These are phyloP conservation scores for Rhadina sibilatrix DNA, from an alignment of 2,113 vertebrate genomes.

Conservation along the genomic window DNA sequence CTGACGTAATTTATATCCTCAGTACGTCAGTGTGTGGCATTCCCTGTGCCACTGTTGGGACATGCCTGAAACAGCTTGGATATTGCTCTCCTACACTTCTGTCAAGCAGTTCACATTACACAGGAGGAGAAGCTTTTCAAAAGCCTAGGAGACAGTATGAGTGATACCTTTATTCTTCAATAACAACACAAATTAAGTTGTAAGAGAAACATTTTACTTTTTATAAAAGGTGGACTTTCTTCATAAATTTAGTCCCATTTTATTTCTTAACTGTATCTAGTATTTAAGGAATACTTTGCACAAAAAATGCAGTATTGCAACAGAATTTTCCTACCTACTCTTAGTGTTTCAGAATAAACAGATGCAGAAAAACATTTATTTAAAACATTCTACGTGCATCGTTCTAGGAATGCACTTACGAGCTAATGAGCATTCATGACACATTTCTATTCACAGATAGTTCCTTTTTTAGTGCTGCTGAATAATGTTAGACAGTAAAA, in stretches of 20 bases:
- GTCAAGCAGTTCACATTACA: neutral
- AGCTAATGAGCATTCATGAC: neutral
- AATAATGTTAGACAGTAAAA: neutral
- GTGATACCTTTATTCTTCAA: neutral
- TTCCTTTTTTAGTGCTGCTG: neutral
- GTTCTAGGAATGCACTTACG: neutral
- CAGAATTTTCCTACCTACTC: neutral
- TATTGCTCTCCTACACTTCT: neutral
- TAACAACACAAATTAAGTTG: neutral
- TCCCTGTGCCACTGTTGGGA: neutral
- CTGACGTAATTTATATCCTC: neutral
- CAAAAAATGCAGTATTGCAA: accelerated
- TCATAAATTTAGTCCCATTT: neutral
- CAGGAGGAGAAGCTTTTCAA: neutral
- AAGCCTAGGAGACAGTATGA: neutral
- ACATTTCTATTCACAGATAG: neutral
- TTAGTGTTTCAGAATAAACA: neutral
- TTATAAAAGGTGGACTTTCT: neutral
- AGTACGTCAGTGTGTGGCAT: neutral
- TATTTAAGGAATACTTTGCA: neutral
- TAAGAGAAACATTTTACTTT: neutral
- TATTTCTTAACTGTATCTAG: neutral
- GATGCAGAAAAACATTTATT: neutral
- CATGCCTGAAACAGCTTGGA: neutral
- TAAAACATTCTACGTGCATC: neutral